Conservation (phyloP, 2,888 invertebrate species). For the Tuta absoluta region DNA sequence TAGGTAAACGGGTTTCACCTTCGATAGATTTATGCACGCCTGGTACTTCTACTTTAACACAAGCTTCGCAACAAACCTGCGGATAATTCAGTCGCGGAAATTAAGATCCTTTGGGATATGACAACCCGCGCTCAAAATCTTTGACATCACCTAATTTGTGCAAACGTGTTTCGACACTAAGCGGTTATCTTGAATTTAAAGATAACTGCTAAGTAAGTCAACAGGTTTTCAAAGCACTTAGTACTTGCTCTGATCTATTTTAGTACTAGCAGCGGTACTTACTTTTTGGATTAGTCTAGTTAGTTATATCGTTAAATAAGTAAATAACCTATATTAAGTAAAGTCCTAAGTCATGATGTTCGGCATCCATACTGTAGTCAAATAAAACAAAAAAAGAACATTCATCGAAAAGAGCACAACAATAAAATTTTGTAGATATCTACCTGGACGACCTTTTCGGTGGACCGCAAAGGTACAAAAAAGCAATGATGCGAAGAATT, state of each 20-base stretch:
- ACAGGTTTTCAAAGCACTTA: conserved; percentile 4
- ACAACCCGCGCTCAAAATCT: no score
- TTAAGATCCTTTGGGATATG: no score
- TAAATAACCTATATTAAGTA: not conserved
- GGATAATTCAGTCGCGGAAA: no score
- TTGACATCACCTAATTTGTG: not conserved
- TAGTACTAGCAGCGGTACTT: not conserved
- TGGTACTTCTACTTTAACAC: not conserved
- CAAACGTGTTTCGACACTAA: not conserved
- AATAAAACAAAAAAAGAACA: not conserved
- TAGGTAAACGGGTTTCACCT: conserved; percentile 18
- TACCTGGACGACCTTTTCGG: conserved; percentile 3
- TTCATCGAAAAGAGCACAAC: not conserved
- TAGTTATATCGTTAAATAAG: not conserved
- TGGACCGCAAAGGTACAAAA: not conserved
- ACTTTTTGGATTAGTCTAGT: not conserved
- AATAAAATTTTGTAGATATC: not conserved
- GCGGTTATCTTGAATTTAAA: not conserved
- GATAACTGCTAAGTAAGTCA: not conserved
- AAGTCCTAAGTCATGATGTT: not conserved
- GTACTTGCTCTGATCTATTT: not conserved
- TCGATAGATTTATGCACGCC: conserved; percentile 14
- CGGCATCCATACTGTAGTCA: not conserved
- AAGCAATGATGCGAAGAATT: not conserved
- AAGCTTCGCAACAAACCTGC: no score